These are phyloP conservation scores for Otus sunia DNA, from an alignment of 2,113 vertebrate genomes.

Conservation along the genomic window DNA sequence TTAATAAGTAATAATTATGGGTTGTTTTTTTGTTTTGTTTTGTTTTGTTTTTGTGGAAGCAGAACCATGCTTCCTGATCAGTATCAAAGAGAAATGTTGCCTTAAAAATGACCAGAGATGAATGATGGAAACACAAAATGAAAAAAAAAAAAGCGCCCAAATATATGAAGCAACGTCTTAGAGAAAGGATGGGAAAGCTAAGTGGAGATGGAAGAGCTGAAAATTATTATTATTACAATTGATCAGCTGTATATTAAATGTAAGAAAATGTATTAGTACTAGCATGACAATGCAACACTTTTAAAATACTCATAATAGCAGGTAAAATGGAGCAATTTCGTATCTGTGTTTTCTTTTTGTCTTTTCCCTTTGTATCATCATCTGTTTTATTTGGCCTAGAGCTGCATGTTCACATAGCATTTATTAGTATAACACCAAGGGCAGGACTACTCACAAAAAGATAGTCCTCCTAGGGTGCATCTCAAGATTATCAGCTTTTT, in stretches of 20 bases:
- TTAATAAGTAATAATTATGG: neutral
- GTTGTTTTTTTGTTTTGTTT: neutral
- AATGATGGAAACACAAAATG: neutral
- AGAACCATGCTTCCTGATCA: neutral
- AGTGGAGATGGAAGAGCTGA: neutral
- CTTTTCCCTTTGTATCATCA: neutral
- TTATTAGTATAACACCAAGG: neutral
- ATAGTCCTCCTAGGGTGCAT: neutral
- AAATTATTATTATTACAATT: neutral
- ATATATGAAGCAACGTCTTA: neutral
- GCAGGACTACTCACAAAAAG: neutral
- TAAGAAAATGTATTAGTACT: neutral
- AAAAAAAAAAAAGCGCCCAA: neutral
- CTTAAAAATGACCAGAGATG: neutral
- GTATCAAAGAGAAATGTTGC: neutral
- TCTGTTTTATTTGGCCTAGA: neutral
- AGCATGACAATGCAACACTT: neutral
- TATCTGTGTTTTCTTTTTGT: neutral
- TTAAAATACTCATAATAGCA: neutral
- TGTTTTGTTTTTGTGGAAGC: neutral
- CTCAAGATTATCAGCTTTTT: neutral
- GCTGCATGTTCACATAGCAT: neutral
- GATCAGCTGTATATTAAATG: neutral
- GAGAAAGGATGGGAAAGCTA: neutral
- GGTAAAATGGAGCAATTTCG: neutral